Evolutionary conservation across 2,888 invertebrate genomes (phyloP), one percentile per base, ranked within the genome.

Genomic region (Amiota minor): DNA sequence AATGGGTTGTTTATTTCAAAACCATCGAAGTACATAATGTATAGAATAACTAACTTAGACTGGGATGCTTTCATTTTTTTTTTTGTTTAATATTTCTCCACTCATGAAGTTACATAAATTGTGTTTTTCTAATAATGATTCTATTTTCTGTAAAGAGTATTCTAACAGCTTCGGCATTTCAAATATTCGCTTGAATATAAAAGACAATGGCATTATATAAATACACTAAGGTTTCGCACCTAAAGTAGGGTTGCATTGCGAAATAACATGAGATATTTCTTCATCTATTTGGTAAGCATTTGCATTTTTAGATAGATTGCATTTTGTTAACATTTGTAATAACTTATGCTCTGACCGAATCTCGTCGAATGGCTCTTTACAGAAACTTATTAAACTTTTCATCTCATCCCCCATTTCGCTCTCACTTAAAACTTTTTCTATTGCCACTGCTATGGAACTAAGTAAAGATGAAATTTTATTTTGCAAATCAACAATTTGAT

Each of bases 291-390:
- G 12, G n/a, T 59, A 62, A 18, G 46, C 47, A 49, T 70, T 72
- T 68, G 76, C 71, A 71, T 71, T 45, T 61, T 71, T 62, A 74
- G 69, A 76, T 61, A 74, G 45, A 35, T 71, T 74, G n/a, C 72
- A 55, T 65, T 73, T 71, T 12, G 35, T 55, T 70, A 76, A 65
- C 46, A 71, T 68, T 73, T 76, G 72, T 14, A 76, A 69, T 23
- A 76, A 56, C 1, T 70, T 53, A 65, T 75, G 70, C 55, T 73
- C 75, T 56, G 75, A 75, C 55, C 62, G 70, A 35, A 76, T 73
- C 45, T 76, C 72, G 70, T 73, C 53, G 55, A 76, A 76, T 61
- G 69, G 71, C 71, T 74, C 49, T 67, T 74, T 74, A 68, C 74
- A 74, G 73, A 74, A 74, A 20, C 71, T 16, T 61, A 76, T 47